Base-by-base conservation (phyloP, 2,888 invertebrate species). In the Parascotia fuliginaria region DNA sequence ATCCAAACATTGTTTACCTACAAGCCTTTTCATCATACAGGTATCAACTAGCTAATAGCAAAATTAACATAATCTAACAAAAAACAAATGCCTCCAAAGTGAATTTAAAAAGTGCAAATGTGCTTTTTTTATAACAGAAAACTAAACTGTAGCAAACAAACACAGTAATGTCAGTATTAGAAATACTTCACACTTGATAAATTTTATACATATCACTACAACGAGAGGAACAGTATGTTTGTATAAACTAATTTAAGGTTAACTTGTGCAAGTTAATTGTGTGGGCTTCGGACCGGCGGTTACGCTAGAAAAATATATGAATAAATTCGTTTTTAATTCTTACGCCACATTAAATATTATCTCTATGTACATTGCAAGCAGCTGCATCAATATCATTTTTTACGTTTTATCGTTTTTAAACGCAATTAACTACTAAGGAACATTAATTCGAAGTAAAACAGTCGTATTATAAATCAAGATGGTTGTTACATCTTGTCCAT, bases 251-350 rank as follows among this genome's bases (percentile, higher is more conserved):
- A 28, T 36, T 53, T 56, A 63, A 56, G 32, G 60, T 54, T 60
- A 54, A 57, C 51, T 66, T 66, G 66, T 67, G 66, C 67, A 65
- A 62, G 51, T 54, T 53, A 52, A 63, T 58, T 60, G 50, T 39
- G 60, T 58, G 55, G 38, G 42, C 39, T 59, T 24, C 52, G 46
- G 50, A 55, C 47, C 49, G 50, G 42, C 34, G 33, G 36, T 33
- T 31, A 41, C 4, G 39, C 49, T 50, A 49, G 33, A 62, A 44
- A 64, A 47, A 57, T 49, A 55, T 57, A 58, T 56, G 57, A 60
- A 65, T 67, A 67, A 67, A 65, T 67, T 67, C 62, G 65, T 67
- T 49, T 49, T 67, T 65, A n/a, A 57, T 63, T 60, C 65, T 63
- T 67, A 65, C 48, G 50, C 41, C 65, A 65, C 55, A 62, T 63